phyloP scores from a whole-genome alignment of 2,888 invertebrate genomes.

The Phaedon cochleariae region DNA sequence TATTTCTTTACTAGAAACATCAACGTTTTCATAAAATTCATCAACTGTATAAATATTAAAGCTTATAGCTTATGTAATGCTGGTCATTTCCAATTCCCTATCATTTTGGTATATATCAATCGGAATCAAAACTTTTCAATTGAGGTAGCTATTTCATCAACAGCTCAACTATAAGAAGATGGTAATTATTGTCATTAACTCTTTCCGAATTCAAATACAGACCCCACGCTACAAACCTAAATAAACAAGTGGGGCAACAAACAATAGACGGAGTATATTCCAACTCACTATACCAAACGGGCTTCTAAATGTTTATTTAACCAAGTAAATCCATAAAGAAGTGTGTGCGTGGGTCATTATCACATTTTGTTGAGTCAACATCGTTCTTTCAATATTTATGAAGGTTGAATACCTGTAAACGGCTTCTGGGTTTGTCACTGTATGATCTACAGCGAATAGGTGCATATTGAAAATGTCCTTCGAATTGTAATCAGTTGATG shows the following conservation, averaged over 20 bases:
- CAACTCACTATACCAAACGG: neutral
- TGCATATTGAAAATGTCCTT: constrained; percentile 10
- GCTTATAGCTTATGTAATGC: no score
- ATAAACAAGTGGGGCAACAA: neutral
- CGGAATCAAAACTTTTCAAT: no score
- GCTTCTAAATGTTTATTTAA: neutral
- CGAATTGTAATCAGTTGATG: neutral
- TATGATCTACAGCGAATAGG: neutral
- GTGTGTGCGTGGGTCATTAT: constrained; percentile 15
- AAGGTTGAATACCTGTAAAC: constrained; percentile 29
- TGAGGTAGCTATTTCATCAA: no score
- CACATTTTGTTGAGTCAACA: constrained; percentile 28
- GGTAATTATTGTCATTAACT: no score
- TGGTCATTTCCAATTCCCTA: no score
- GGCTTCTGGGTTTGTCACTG: constrained; percentile 21
- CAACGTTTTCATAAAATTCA: no score
- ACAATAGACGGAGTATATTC: neutral
- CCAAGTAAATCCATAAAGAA: neutral
- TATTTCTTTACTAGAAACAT: no score
- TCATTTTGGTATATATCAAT: no score
- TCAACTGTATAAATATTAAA: no score
- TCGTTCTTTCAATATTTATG: constrained; percentile 33
- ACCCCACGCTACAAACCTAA: neutral
- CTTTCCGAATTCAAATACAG: neutral
- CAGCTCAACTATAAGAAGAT: no score